These are phyloP conservation scores for Drosophila subobscura DNA, from an alignment of 1,140 invertebrate genomes.

Conservation along the genomic window DNA sequence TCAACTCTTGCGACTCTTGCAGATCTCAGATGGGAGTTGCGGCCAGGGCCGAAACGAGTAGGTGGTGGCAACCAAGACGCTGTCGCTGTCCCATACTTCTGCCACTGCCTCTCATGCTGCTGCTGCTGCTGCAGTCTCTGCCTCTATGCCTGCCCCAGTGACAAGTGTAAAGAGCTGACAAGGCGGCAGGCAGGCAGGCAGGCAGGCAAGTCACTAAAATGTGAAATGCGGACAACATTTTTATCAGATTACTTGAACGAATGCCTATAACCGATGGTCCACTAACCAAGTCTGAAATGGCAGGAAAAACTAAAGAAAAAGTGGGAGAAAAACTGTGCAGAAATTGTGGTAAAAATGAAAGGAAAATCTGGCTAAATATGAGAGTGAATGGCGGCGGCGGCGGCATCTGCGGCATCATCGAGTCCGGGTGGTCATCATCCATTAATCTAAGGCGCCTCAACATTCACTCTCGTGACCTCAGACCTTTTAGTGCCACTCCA, in stretches of 20 bases:
- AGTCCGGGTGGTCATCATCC: no score
- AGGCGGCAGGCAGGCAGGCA: conserved; percentile 32
- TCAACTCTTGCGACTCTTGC: conserved; percentile 34
- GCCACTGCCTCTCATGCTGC: conserved; percentile 7
- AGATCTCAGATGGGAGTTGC: background rate
- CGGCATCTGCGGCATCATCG: no score
- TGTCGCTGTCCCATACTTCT: conserved; percentile 8
- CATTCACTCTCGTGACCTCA: no score
- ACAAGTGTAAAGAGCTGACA: conserved; percentile 79
- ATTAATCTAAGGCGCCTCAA: no score
- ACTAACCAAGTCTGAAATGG: conserved; percentile 38
- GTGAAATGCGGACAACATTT: conserved; percentile 65
- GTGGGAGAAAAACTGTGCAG: no score
- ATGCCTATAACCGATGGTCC: conserved; percentile 28
- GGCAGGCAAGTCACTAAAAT: conserved; percentile 50
- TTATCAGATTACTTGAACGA: conserved; percentile 68
- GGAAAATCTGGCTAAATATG: no score
- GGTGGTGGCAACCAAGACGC: conserved; percentile 11
- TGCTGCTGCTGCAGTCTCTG: conserved; percentile 5
- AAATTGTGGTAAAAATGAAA: no score
- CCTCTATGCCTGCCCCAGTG: conserved; percentile 31
- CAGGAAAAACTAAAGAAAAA: conserved; percentile 31
- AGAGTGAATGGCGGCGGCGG: no score
- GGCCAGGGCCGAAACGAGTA: conserved; percentile 9
- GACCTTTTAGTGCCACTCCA: background rate